Evolutionary conservation across 2,797 vertebrate genomes (phyloP).

Genomic region (Myotis findleyi): DNA sequence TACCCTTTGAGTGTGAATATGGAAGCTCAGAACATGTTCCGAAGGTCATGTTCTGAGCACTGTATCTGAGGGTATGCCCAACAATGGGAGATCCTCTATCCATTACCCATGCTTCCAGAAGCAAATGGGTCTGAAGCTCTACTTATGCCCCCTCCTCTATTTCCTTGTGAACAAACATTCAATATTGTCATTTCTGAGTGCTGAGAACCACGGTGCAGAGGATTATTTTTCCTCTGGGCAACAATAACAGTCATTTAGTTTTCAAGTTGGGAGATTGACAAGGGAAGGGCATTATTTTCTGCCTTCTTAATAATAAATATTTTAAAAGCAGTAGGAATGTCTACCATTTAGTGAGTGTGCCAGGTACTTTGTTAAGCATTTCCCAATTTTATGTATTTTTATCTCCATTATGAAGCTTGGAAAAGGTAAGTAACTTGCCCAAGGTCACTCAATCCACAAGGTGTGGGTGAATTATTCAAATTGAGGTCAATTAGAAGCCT

Average conservation of each 20-base stretch:
- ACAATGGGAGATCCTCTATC: not conserved
- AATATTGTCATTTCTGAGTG: conserved; percentile 21
- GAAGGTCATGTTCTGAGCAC: not conserved
- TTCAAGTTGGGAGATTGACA: conserved; percentile 31
- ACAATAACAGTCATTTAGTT: conserved; percentile 20
- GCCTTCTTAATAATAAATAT: conserved; percentile 41
- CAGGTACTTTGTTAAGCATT: conserved; percentile 13
- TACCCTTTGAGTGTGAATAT: not conserved
- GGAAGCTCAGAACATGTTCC: not conserved
- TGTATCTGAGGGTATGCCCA: not conserved
- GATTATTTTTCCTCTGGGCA: conserved; percentile 31
- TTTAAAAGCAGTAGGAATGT: conserved; percentile 35
- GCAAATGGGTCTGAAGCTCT: not conserved
- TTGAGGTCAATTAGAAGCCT: not conserved
- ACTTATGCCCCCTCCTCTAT: not conserved
- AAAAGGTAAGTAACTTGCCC: not conserved
- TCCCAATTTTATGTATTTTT: not conserved
- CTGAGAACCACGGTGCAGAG: conserved; percentile 3
- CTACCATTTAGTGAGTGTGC: conserved; percentile 27
- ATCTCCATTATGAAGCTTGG: not conserved
- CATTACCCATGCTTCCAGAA: conserved; percentile 4
- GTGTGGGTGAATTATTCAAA: conserved; percentile 36
- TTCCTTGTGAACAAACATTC: not conserved
- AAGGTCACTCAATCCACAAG: not conserved
- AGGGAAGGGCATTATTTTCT: conserved; percentile 35